Conservation (phyloP, 1,140 invertebrate species). For the Drosophila simulans region DNA sequence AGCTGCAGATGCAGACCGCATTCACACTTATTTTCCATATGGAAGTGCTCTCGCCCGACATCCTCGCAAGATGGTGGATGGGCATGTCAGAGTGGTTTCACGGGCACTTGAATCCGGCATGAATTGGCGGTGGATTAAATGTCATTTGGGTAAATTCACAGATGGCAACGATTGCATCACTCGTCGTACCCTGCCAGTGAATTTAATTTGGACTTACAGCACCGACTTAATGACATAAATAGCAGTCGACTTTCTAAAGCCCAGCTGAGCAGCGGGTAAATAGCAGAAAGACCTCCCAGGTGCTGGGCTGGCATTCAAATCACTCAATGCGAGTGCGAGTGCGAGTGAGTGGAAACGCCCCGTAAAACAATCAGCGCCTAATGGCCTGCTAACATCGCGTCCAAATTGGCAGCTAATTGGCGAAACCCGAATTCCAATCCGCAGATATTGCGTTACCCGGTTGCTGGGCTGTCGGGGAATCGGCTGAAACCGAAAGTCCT, state of each 20-base stretch:
- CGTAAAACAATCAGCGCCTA: conserved; percentile 65
- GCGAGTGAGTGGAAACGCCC: conserved; percentile 53
- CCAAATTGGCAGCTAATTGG: conserved; percentile 77
- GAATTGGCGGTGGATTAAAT: conserved; percentile 41
- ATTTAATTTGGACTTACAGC: conserved; percentile 64
- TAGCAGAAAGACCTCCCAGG: conserved; percentile 18
- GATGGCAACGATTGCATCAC: conserved; percentile 60
- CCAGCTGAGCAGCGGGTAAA: conserved; percentile 25
- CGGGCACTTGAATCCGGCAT: conserved; percentile 41
- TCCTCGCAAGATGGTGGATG: conserved; percentile 32
- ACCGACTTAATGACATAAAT: conserved; percentile 59
- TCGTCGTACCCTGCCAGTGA: conserved; percentile 27
- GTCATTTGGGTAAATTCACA: conserved; percentile 46
- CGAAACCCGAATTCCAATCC: conserved; percentile 71
- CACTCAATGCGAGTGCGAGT: conserved; percentile 46
- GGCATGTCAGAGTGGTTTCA: conserved; percentile 37
- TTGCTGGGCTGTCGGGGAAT: not conserved
- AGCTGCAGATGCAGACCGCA: conserved; percentile 46
- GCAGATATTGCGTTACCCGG: conserved; percentile 49
- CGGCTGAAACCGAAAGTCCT: conserved; percentile 45
- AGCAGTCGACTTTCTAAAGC: conserved; percentile 65
- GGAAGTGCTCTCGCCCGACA: conserved; percentile 23
- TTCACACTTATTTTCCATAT: conserved; percentile 33
- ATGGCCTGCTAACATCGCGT: conserved; percentile 51
- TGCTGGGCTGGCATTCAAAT: conserved; percentile 67